A percentile compares a stretch with the other conserved stretches of the same genome.
Conservation (phyloP, 2,888 invertebrate genomes). For the Caenorhabditis sulstoni region DNA sequence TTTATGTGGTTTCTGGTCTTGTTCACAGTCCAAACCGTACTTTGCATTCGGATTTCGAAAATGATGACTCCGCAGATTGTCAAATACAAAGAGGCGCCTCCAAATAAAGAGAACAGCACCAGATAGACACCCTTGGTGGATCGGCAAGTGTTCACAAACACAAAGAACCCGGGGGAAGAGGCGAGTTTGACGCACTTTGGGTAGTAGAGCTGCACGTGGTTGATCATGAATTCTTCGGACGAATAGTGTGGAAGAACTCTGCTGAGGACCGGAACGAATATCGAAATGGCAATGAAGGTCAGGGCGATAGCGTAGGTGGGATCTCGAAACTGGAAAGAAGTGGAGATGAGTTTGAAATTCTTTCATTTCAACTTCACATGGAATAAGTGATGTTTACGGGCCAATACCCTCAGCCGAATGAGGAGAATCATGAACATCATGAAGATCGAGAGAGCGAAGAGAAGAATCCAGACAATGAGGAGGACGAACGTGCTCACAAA, state of each 20-base stretch:
- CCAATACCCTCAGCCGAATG: slow-evolving; percentile 32
- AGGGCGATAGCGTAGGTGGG: slow-evolving; percentile 21
- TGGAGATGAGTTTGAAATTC: background rate
- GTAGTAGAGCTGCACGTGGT: slow-evolving; percentile 22
- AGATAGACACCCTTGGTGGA: slow-evolving; percentile 33
- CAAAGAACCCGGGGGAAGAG: slow-evolving; percentile 18
- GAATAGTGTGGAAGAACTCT: slow-evolving; percentile 20
- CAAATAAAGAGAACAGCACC: slow-evolving; percentile 20
- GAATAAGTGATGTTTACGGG: slow-evolving; percentile 5
- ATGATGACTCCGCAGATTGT: slow-evolving; percentile 29
- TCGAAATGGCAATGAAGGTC: background rate
- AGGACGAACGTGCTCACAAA: slow-evolving; percentile 21
- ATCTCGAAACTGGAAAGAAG: slow-evolving; percentile 28
- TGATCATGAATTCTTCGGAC: slow-evolving; percentile 19
- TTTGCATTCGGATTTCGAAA: slow-evolving; percentile 37
- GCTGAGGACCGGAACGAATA: slow-evolving; percentile 26
- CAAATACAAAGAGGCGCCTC: slow-evolving; percentile 30
- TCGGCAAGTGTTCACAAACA: slow-evolving; percentile 43
- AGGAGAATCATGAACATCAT: slow-evolving; percentile 43
- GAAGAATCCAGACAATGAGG: slow-evolving; percentile 22
- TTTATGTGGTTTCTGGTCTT: slow-evolving; percentile 26
- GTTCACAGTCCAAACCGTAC: slow-evolving; percentile 25
- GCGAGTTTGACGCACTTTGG: slow-evolving; percentile 26
- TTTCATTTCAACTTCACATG: slow-evolving; percentile 12
- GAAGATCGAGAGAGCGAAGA: slow-evolving; percentile 30